Base-by-base conservation (phyloP, 2,888 invertebrate genomes). In the Elegia similella region DNA sequence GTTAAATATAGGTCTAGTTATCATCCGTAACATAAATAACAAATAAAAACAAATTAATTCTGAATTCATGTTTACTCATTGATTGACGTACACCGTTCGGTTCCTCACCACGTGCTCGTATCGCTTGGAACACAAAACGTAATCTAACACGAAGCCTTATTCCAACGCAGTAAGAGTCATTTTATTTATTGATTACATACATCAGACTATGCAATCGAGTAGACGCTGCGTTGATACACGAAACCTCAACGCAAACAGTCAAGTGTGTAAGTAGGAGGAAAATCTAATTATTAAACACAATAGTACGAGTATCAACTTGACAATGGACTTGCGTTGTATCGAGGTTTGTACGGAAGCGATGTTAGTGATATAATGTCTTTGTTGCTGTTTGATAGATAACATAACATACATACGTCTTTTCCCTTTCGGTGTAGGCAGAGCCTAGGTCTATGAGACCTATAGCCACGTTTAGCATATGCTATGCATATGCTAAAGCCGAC, bases 71-170 rank as follows among this genome's bases (percentile, higher is more conserved):
- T 52, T 52, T 42, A 42, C 52, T 42, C 23, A 29, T 34, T 15
- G 32, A 44, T 55, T 23, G 8, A 1, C 17, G 6, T 15, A 12
- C 7, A 53, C 23, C 23, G 23, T 5, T 23, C 12, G 6, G 23
- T 32, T n/a, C n/a, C n/a, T n/a, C 3, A 30, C 47, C 47, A 56
- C 42, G 48, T 56, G 46, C 17, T 32, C n/a, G 7, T 52, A 52
- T 52, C 42, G 32, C 46, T 55, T 46, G 56, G 42, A 56, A 56
- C 56, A 56, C 56, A 55, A 55, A 55, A 55, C 54, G 3, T 46
- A 55, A 46, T 42, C 30, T 43, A 30, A 44, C 30, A 3, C 7
- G 10, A 30, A 23, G n/a, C 12, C 30, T 43, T 54, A 54, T 44
- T 43, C 8, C 53, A 6, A 42, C 3, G 16, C 43, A 42, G 15